phyloP scores from a whole-genome alignment of 2,797 vertebrate species.

The Gephyroberyx darwinii region DNA sequence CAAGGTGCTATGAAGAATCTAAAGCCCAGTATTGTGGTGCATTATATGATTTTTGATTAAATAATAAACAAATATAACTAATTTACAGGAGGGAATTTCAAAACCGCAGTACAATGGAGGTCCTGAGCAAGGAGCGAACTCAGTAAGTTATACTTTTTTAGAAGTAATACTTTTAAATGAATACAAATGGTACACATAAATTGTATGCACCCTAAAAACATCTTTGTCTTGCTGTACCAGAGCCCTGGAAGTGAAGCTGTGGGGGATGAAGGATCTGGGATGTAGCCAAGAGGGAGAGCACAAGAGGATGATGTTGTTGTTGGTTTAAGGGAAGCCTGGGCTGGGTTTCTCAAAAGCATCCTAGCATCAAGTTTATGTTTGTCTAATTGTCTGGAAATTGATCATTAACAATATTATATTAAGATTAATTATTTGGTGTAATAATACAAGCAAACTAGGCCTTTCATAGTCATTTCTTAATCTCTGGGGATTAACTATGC shows the following conservation, averaged over 20 bases:
- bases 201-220: neutral
- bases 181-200: neutral
- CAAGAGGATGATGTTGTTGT: conserved; percentile 16
- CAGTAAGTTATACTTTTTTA: too few relatives aligned
- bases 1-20: neutral
- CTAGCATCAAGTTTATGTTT: neutral
- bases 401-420: neutral
- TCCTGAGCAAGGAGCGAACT: conserved; percentile 46
- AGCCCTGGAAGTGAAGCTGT: conserved; percentile 37
- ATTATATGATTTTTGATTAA: conserved; percentile 4
- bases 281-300: conserved; percentile 48
- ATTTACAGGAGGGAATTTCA: conserved; percentile 70
- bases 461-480: neutral
- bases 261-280: conserved; percentile 68
- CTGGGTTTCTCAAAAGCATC: conserved; percentile 5
- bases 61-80: neutral
- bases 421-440: neutral
- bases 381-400: neutral
- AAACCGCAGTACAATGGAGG: conserved; percentile 58
- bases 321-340: conserved; percentile 11
- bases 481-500: neutral
- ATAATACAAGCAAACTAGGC: neutral
- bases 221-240: conserved; percentile 45
- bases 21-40: neutral
- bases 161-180: neutral